Evolutionary conservation across 1,140 invertebrate genomes (phyloP), one percentile per base, ranked within the genome.

Genomic region (Nasonia vitripennis): DNA sequence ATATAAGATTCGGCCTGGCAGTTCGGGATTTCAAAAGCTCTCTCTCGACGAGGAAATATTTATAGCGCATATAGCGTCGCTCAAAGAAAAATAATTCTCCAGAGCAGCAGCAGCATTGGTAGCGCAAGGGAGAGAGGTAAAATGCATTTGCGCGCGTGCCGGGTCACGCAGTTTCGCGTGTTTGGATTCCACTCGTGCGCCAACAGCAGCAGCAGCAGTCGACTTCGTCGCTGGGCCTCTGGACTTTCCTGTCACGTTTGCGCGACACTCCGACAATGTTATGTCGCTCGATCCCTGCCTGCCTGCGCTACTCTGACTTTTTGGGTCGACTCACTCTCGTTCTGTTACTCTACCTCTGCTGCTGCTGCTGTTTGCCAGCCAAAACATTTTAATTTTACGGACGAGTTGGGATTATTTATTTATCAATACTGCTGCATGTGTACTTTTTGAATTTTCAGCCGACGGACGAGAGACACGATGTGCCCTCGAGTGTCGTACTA

Each of bases 201-300:
- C 77, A 34, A 31, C 41, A 51, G 20, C 31, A 34, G 77, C 55
- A 34, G 48, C 51, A 67, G 77, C 55, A 31, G 27, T 14, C 31
- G 48, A 62, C 77, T 62, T 37, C 51, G 78, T 62, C 14, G 31
- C 20, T 37, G 14, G 17, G 20, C 17, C 80, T 48, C 41, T 73
- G 80, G 23, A 73, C 45, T 81, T 81, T 73, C 68, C 27, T 73
- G 80, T 81, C 80, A 81, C 80, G 80, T 81, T 81, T 81, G 51
- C 67, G n/a, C 31, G 79, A 71, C 67, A 71, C 79, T 45, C 51
- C 67, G 79, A 81, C 79, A 81, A 70, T 81, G 67, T 81, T 81
- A 71, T 48, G 48, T 78, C 45, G n/a, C 77, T 27, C 77, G 20
- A 23, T 78, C 20, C 17, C 31, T 20, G 14, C 37, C 37, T 41